Percentiles rank a stretch among this genome's conserved stretches.
These are phyloP conservation scores for Dipus sagitta DNA, from an alignment of 2,797 vertebrate genomes.

Conservation along the genomic window DNA sequence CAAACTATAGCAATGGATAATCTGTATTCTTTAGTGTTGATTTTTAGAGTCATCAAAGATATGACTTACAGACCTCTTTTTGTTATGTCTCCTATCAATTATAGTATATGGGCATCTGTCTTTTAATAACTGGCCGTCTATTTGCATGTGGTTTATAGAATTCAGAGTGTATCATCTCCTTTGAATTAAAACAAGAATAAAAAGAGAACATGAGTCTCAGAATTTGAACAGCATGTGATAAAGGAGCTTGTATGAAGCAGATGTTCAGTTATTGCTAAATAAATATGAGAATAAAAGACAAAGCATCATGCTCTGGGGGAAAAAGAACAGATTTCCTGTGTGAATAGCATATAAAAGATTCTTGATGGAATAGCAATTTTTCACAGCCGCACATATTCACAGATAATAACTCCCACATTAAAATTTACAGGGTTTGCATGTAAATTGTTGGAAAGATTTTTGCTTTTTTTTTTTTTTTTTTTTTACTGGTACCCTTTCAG, in stretches of 20 bases:
- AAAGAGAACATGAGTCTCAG: not conserved
- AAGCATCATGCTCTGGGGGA: not conserved
- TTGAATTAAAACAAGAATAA: constrained; percentile 28
- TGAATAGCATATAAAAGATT: not conserved
- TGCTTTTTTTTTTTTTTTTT: not conserved
- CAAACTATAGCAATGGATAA: too few species aligned
- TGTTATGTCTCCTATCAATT: not conserved
- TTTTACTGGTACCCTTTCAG: not conserved
- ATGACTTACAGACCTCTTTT: not conserved
- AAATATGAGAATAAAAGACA: constrained; percentile 49
- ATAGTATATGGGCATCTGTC: not conserved
- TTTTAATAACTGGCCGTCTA: not conserved
- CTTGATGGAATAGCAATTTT: not conserved
- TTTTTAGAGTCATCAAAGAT: not conserved
- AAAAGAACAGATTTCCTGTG: not conserved
- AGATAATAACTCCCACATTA: constrained; percentile 4
- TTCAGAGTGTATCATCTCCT: not conserved
- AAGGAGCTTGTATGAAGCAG: constrained; percentile 44
- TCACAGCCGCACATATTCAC: not conserved
- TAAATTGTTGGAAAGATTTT: not conserved
- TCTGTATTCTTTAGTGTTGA: not conserved
- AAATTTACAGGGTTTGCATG: constrained; percentile 16
- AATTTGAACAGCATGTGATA: not conserved
- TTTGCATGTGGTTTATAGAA: not conserved
- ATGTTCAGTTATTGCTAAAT: constrained; percentile 46